Evolutionary conservation across 2,888 invertebrate genomes (phyloP), one percentile per base, ranked within the genome.

Genomic region (Drosophila paranaensis): DNA sequence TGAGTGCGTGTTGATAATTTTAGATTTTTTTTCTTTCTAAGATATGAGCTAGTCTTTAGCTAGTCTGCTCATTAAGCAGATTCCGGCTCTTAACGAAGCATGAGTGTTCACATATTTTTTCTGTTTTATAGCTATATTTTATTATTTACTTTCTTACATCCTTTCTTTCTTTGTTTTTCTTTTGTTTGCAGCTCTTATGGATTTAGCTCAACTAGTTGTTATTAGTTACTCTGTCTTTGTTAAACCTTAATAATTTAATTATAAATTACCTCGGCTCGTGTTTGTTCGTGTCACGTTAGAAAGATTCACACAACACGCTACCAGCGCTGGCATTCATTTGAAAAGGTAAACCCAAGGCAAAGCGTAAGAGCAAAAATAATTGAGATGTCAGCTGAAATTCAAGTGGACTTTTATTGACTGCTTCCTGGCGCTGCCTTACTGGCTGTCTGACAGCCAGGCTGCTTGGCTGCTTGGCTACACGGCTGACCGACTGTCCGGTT

Each of bases 401-500:
- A 88, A 88, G 86, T 81, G 82, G 86, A 85, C 88, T 88, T 88
- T 88, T 86, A 86, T 88, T 85, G 88, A 88, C 87, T 87, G 73
- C 63, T 83, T 84, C 70, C 73, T 64, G 81, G 30, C 43, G 20
- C 33, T 67, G 54, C 35, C 64, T 67, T 50, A 35, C 64, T 71
- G 72, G 42, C 66, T 69, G 76, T 35, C 46, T 16, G 53, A 10
- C 25, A 39, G 53, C 11, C 6, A 6, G 55, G 33, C 60, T 61
- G 33, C 33, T 48, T 56, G 35, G 25, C 62, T 62, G 40, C 20
- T 51, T 64, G 75, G 40, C 64, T 57, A 43, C n/a, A 20, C 13
- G 57, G 37, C 57, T 58, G 40, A 25, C 39, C 54, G 40, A 27
- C 50, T 63, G 48, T 20, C 65, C 66, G 74, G 51, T 62, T 71